Percentiles rank a stretch among this genome's conserved stretches.
phyloP scores from a whole-genome alignment of 2,797 vertebrate genomes.

The Mus minutoides region DNA sequence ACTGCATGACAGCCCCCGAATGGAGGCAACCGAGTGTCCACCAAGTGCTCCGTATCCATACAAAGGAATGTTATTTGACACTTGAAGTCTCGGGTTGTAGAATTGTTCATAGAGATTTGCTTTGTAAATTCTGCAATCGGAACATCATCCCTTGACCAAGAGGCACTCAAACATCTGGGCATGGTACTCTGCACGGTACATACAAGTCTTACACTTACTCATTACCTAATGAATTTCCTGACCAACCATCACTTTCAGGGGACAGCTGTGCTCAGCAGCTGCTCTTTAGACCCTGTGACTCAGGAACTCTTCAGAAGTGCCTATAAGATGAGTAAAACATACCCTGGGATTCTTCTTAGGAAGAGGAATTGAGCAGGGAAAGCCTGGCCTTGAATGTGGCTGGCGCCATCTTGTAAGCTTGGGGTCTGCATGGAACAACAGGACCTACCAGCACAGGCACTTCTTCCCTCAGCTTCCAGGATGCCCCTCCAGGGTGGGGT shows the following conservation, averaged over 20 bases:
- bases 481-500: rapidly evolving
- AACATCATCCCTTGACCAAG: neutral
- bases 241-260: neutral
- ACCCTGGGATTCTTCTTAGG: neutral
- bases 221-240: neutral
- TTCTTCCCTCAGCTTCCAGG: neutral
- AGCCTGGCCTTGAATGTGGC: neutral
- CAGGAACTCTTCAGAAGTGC: neutral
- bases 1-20: neutral
- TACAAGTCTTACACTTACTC: neutral
- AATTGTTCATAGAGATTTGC: neutral
- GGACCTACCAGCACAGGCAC: neutral
- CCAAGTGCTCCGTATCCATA: neutral
- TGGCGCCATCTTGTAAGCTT: neutral
- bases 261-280: neutral
- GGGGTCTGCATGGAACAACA: neutral
- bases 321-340: neutral
- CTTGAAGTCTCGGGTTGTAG: neutral
- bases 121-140: neutral
- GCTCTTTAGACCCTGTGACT: neutral
- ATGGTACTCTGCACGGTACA: too few relatives aligned
- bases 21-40: neutral
- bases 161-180: neutral
- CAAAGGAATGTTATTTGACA: neutral
- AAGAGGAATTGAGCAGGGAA: neutral